phyloP scores from a whole-genome alignment of 2,797 vertebrate genomes.

The Notolepis coatsorum region DNA sequence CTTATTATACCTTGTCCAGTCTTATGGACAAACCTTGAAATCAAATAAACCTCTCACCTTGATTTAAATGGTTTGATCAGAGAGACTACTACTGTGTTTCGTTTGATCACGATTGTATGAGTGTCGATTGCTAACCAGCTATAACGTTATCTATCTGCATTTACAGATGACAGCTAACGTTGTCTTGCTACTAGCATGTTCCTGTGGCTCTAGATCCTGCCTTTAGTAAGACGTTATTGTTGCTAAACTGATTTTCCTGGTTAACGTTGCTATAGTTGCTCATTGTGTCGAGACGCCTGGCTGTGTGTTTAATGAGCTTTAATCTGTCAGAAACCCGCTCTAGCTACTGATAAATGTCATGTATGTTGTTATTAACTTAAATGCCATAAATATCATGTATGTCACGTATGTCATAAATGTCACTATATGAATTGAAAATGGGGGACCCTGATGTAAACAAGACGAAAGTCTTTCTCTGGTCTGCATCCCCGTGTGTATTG shows the following conservation, averaged over 20 bases:
- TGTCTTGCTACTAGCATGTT: background rate
- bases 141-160: constrained; percentile 8
- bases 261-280: background rate
- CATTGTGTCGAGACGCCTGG: background rate
- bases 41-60: background rate
- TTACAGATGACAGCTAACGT: constrained; percentile 29
- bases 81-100: constrained; percentile 52
- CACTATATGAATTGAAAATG: no score
- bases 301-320: background rate
- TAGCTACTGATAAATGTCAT: no score
- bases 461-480: no score
- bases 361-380: no score
- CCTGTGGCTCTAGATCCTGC: background rate
- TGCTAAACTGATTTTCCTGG: background rate
- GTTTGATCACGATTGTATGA: background rate
- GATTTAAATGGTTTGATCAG: no score
- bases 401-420: no score
- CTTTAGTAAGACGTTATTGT: background rate
- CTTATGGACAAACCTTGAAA: constrained; percentile 29
- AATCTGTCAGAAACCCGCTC: no score
- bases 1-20: constrained; percentile 42
- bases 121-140: constrained; percentile 21
- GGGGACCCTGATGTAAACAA: no score
- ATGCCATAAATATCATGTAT: no score
- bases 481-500: no score